Conservation (phyloP, 1,140 invertebrate species). For the Centruroides sculpturatus region DNA sequence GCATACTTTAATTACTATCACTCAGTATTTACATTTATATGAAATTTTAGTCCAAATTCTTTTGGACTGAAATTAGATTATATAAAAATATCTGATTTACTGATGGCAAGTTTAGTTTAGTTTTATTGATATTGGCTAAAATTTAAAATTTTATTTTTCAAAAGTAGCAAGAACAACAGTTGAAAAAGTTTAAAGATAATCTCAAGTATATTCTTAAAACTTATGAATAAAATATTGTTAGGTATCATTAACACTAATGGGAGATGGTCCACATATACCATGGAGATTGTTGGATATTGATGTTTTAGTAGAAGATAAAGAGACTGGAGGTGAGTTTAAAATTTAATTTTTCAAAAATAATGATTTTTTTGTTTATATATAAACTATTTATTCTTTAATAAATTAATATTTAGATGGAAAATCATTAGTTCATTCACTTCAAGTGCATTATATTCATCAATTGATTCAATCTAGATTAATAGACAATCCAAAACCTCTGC, state of each 20-base stretch:
- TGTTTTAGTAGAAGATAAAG: constrained; percentile 88
- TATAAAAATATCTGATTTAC: too few species aligned
- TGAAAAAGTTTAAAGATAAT: too few species aligned
- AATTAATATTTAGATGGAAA: constrained; percentile 62
- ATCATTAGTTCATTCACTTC: constrained; percentile 77
- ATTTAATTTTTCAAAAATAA: neutral
- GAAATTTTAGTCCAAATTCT: too few species aligned
- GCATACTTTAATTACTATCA: too few species aligned
- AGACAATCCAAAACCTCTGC: constrained; percentile 60
- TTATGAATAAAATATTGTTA: neutral
- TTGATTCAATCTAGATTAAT: constrained; percentile 73
- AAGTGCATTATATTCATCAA: constrained; percentile 84
- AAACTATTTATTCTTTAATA: neutral
- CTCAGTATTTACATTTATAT: too few species aligned
- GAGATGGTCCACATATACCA: constrained; percentile 76
- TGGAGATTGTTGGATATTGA: constrained; percentile 91
- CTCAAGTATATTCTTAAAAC: too few species aligned
- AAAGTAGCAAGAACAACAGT: too few species aligned
- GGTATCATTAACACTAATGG: constrained; percentile 81
- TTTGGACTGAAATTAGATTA: too few species aligned
- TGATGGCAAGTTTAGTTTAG: too few species aligned
- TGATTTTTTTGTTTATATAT: too few species aligned
- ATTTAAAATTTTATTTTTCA: too few species aligned
- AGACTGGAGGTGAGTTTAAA: constrained; percentile 60
- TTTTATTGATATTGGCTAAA: too few species aligned